Evolutionary conservation across 2,888 invertebrate genomes (phyloP).

Genomic region (Papilio gigon): DNA sequence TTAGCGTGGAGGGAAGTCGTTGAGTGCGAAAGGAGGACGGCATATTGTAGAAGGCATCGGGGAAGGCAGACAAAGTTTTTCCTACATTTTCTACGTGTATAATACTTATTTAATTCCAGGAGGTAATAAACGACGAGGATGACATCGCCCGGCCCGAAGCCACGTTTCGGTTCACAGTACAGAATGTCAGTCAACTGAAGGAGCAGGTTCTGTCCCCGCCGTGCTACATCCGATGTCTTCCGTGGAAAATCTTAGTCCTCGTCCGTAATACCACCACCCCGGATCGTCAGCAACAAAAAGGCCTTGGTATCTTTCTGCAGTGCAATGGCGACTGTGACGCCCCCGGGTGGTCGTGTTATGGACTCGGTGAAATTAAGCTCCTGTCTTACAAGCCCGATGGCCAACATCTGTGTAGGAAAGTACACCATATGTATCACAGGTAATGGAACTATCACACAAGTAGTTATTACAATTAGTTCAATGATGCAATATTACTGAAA

Average conservation of each 20-base stretch:
- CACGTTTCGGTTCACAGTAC: constrained; percentile 93
- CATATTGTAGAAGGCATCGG: too few relatives aligned
- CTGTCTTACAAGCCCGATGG: constrained; percentile 91
- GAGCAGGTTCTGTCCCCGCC: constrained; percentile 92
- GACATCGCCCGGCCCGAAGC: constrained; percentile 96
- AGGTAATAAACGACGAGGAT: constrained; percentile 80
- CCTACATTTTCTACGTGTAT: neutral
- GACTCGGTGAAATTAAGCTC: constrained; percentile 95
- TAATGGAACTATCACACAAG: constrained; percentile 65
- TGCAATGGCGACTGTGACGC: constrained; percentile 99
- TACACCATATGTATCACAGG: constrained; percentile 97
- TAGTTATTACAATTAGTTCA: too few relatives aligned
- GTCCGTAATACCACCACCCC: constrained; percentile 88
- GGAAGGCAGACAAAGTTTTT: too few relatives aligned
- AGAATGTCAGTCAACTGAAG: constrained; percentile 93
- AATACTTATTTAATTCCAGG: constrained; percentile 56
- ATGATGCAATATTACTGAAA: too few relatives aligned
- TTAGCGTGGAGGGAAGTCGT: too few relatives aligned
- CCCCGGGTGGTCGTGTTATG: constrained; percentile 98
- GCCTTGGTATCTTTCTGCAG: constrained; percentile 92
- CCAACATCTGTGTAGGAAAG: constrained; percentile 91
- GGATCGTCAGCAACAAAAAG: constrained; percentile 87
- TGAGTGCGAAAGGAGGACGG: too few relatives aligned
- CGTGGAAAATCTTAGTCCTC: constrained; percentile 99
- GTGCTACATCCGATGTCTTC: constrained; percentile 96